phyloP scores from a whole-genome alignment of 2,797 vertebrate species.

The Halcyon leucocephala region DNA sequence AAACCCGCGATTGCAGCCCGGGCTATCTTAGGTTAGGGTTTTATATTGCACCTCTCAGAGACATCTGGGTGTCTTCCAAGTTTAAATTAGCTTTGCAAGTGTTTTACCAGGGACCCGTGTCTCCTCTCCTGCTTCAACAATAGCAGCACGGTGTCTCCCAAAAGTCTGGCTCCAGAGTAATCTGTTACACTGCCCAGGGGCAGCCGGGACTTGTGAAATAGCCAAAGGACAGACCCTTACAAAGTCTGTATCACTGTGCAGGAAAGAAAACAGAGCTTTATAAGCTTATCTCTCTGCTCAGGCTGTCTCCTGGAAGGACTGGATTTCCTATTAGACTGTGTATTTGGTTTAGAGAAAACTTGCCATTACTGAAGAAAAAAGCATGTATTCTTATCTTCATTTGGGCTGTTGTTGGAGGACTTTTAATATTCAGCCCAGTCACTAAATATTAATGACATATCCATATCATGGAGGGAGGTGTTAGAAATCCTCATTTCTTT shows the following conservation, averaged over 20 bases:
- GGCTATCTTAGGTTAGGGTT: conserved; percentile 38
- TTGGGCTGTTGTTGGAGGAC: background rate
- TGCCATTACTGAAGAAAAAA: background rate
- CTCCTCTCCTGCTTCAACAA: background rate
- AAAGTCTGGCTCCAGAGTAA: conserved; percentile 42
- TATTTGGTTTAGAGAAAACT: background rate
- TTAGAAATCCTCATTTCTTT: background rate
- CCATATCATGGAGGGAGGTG: background rate
- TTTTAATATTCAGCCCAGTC: background rate
- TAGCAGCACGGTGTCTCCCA: background rate
- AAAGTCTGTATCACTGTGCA: background rate
- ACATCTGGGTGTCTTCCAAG: conserved; percentile 45
- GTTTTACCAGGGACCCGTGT: background rate
- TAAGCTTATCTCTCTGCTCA: background rate
- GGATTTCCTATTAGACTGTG: background rate
- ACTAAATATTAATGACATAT: background rate
- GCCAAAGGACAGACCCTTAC: background rate
- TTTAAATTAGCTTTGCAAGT: conserved; percentile 45
- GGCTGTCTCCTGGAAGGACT: background rate
- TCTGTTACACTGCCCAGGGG: background rate
- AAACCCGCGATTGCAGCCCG: background rate
- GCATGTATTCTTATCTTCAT: background rate
- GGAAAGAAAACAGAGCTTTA: conserved; percentile 14
- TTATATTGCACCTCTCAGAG: conserved; percentile 26
- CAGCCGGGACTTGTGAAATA: background rate